Evolutionary conservation across 2,888 invertebrate genomes (phyloP).

Genomic region (Dryobota labecula): DNA sequence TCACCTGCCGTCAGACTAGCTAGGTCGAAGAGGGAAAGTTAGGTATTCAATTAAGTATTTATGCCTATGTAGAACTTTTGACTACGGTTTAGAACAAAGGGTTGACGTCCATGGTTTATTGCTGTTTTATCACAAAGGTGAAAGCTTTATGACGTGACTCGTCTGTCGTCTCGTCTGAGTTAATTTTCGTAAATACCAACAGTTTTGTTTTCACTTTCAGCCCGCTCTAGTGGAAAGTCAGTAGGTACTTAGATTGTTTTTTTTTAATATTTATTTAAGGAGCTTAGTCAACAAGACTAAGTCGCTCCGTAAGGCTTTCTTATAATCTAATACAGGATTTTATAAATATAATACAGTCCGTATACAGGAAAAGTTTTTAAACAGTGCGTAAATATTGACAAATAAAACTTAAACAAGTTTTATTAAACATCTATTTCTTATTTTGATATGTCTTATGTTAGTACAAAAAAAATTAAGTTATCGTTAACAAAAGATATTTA

Average conservation of each 20-base stretch:
- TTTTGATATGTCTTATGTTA: too few species aligned
- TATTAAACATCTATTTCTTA: too few species aligned
- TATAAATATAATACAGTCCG: too few species aligned
- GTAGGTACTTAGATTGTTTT: not conserved
- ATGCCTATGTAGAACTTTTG: constrained; percentile 20
- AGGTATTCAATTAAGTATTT: constrained; percentile 62
- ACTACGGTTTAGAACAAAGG: constrained; percentile 44
- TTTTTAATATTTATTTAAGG: too few species aligned
- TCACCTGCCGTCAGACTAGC: constrained; percentile 60
- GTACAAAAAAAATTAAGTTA: too few species aligned
- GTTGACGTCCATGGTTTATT: constrained; percentile 46
- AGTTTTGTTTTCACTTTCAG: constrained; percentile 5
- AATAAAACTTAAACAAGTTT: too few species aligned
- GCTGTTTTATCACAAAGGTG: constrained; percentile 43
- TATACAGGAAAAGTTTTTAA: too few species aligned
- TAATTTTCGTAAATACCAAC: constrained; percentile 17
- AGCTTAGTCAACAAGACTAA: too few species aligned
- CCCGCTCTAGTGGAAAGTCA: not conserved
- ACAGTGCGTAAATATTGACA: too few species aligned
- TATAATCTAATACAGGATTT: too few species aligned
- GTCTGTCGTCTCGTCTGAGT: constrained; percentile 20
- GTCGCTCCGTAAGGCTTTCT: too few species aligned
- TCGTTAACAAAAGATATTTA: too few species aligned
- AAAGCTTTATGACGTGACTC: constrained; percentile 40
- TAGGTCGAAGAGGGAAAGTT: constrained; percentile 36